Conservation (phyloP, 2,888 invertebrate species). For the Anodontia alba region DNA sequence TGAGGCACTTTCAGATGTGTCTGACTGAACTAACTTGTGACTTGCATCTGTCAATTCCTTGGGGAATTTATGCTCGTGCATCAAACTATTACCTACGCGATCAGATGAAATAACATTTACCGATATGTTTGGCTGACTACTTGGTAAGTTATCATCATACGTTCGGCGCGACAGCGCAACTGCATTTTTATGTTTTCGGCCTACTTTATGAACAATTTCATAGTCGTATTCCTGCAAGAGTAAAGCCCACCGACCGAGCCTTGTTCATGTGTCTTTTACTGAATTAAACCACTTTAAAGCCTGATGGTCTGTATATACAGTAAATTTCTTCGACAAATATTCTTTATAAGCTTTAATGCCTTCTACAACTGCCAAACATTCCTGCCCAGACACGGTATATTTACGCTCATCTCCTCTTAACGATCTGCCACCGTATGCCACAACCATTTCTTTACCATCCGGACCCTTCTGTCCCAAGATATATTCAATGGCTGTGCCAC, state of each 20-base stretch:
- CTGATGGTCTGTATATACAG: constrained; percentile 59
- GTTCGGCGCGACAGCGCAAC: constrained; percentile 26
- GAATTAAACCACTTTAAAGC: constrained; percentile 52
- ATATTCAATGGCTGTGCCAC: constrained; percentile 55
- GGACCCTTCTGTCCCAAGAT: constrained; percentile 57
- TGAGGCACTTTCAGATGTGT: no score
- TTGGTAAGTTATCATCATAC: constrained; percentile 11
- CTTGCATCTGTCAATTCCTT: background rate
- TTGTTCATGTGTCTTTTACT: constrained; percentile 38
- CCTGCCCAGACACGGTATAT: constrained; percentile 53
- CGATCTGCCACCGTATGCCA: constrained; percentile 59
- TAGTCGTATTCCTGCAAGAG: constrained; percentile 47
- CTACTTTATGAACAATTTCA: constrained; percentile 34
- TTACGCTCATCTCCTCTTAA: constrained; percentile 42
- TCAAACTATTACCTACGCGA: background rate
- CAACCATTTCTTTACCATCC: constrained; percentile 50
- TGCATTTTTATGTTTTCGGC: constrained; percentile 24
- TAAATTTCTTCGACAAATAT: constrained; percentile 55
- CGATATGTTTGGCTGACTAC: background rate
- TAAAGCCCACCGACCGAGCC: constrained; percentile 51
- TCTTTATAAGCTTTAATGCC: constrained; percentile 46
- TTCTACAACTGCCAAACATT: constrained; percentile 48
- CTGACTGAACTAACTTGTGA: background rate
- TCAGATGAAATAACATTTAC: background rate
- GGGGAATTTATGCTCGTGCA: background rate